Base-by-base conservation (phyloP, 2,888 invertebrate species). In the Sycophila texana region DNA sequence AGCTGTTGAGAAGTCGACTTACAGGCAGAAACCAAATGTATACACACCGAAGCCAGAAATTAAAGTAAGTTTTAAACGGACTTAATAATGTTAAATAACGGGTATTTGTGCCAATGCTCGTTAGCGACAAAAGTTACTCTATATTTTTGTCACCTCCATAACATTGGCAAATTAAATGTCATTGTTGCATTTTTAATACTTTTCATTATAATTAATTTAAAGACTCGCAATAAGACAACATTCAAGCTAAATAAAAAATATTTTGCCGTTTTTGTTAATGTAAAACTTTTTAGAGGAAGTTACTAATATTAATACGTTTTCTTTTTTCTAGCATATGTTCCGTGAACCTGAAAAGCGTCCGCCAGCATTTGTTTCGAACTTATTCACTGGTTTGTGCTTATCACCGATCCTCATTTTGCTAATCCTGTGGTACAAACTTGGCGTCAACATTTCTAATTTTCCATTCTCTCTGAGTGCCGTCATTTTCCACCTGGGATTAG, bases 331-430 rank as follows among this genome's bases (percentile, higher is more conserved):
- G 92, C 99, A 99, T 92, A 91, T 94, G 91, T 99, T 99, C 94
- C 95, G 98, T 63, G 93, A 94, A 87, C 96, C 99, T 0, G 99
- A 99, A 90, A 95, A 96, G 86, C 94, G 98, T 66, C 99, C 99
- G 74, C 93, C 98, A 53, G 94, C 94, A 57, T 89, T 94, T 61
- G 95, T 99, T 74, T 98, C 99, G 0, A 95, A 97, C 91, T 92
- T 97, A 81, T 99, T 99, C 92, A 98, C 98, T 72, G 94, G 93
- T 51, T 92, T 98, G 13, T 95, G 95, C 84, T 92, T 95, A 10
- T 94, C 96, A 51, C 97, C 98, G 47, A 92, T 99, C 82, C 91
- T 98, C 74, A 89, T 98, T 82, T 93, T 99, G 77, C 91, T 99
- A 73, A 90, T 94, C 84, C 92, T 98, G 92, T 99, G 99, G 99